These are phyloP conservation scores for Dione juno DNA, from an alignment of 2,888 invertebrate genomes.

Conservation along the genomic window DNA sequence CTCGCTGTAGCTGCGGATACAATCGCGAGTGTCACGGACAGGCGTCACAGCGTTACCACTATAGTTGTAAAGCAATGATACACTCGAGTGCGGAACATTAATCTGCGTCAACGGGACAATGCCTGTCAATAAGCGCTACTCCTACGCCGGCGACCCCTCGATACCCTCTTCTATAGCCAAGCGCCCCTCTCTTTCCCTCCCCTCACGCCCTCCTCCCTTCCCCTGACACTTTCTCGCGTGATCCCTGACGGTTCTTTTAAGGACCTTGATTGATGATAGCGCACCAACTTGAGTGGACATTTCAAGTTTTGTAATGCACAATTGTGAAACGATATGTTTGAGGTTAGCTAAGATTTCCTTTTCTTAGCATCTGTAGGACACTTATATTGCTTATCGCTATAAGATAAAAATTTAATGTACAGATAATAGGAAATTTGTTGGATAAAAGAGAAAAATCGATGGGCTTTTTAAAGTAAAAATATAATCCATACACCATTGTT, in stretches of 20 bases:
- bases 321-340: background rate
- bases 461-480: background rate
- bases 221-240: slow-evolving; percentile 20
- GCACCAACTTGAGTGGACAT: slow-evolving; percentile 29
- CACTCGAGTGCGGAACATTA: slow-evolving; percentile 47
- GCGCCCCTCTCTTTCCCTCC: background rate
- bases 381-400: background rate
- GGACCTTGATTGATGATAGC: slow-evolving; percentile 47
- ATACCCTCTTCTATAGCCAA: background rate
- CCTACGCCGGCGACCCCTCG: slow-evolving; percentile 24
- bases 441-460: background rate
- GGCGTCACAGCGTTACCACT: slow-evolving; percentile 24
- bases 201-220: background rate
- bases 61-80: slow-evolving; percentile 43
- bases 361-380: background rate
- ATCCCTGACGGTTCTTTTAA: slow-evolving; percentile 37
- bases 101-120: slow-evolving; percentile 53
- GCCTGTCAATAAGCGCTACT: slow-evolving; percentile 51
- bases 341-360: background rate
- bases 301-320: slow-evolving; percentile 1
- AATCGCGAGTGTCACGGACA: slow-evolving; percentile 29
- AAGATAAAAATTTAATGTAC: background rate
- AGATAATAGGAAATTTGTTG: background rate
- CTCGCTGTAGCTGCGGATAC: slow-evolving; percentile 24
- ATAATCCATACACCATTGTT: background rate